A percentile compares a stretch with the other conserved stretches of the same genome.
These are phyloP conservation scores for Zosterops japonicus DNA, from an alignment of 2,113 vertebrate genomes.

Conservation along the genomic window DNA sequence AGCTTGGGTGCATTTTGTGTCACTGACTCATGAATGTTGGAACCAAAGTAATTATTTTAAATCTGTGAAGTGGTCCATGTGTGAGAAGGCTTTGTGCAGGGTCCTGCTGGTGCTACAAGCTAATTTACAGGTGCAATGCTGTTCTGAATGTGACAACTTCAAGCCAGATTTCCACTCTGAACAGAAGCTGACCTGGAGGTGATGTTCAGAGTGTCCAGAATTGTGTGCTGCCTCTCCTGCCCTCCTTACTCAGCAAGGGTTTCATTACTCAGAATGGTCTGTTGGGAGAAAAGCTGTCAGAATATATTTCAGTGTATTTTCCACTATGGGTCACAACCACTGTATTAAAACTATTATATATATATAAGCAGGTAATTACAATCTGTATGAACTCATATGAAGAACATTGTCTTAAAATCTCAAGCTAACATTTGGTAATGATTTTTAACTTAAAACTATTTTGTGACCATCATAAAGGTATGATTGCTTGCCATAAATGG, in stretches of 20 bases:
- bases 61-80: neutral
- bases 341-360: neutral
- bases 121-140: neutral
- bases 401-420: neutral
- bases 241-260: neutral
- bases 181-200: neutral
- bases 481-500: neutral
- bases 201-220: neutral
- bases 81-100: neutral
- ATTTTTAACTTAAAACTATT: neutral
- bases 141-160: neutral
- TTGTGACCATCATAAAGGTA: neutral
- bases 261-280: neutral
- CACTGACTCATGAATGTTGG: neutral
- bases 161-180: neutral
- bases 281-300: neutral
- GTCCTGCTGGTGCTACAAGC: neutral
- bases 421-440: neutral
- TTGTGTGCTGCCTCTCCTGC: neutral
- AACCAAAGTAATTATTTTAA: neutral
- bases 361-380: neutral
- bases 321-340: neutral
- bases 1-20: neutral
- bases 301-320: neutral
- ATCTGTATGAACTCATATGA: neutral